Evolutionary conservation across 2,888 invertebrate species (phyloP).

Genomic region (Ornithoptera alexandrae): DNA sequence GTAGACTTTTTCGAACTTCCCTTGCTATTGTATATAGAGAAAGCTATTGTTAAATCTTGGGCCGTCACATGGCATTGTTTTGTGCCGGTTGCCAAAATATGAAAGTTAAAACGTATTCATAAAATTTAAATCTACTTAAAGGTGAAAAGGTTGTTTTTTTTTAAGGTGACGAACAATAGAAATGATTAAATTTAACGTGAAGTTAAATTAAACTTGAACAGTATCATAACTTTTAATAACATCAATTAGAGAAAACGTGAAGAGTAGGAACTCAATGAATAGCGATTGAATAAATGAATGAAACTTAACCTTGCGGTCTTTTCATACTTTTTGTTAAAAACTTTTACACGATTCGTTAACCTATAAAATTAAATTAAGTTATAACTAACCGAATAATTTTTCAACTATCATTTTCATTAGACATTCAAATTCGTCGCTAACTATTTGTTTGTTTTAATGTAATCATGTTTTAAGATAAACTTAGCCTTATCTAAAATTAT

Average conservation of each 20-base stretch:
- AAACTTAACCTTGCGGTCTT: background rate
- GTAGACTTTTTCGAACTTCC: too few species aligned
- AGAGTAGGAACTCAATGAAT: background rate
- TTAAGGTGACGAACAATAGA: background rate
- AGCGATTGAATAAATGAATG: background rate
- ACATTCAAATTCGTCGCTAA: background rate
- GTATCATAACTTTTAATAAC: conserved; percentile 1
- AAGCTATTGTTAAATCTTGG: too few species aligned
- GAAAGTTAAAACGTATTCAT: too few species aligned
- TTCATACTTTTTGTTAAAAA: background rate
- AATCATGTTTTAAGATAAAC: background rate
- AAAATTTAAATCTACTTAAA: too few species aligned
- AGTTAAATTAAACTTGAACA: background rate
- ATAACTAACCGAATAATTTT: background rate
- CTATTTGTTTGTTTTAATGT: background rate
- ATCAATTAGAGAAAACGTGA: conserved; percentile 5
- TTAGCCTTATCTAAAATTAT: background rate
- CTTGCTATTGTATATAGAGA: too few species aligned
- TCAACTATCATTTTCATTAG: too few species aligned
- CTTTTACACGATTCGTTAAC: background rate
- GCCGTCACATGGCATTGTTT: too few species aligned
- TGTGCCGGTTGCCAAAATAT: too few species aligned
- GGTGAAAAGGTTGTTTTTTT: background rate
- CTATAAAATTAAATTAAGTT: background rate
- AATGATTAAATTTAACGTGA: background rate